phyloP scores from a whole-genome alignment of 2,888 invertebrate species.

The Scaptomyza tumidula region DNA sequence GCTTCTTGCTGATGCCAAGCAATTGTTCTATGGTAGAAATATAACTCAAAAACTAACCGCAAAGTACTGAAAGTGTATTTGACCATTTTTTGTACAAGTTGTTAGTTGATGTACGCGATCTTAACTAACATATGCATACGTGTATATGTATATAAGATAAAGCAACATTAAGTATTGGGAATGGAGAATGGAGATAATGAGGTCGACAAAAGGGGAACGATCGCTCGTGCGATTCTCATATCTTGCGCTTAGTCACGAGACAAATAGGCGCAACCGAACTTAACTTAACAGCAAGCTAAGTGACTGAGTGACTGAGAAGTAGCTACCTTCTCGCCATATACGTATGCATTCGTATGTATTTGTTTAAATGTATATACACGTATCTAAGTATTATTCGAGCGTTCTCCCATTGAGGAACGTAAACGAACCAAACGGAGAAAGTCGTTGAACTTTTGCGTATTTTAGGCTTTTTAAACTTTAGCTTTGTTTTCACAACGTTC shows the following conservation, averaged over 20 bases:
- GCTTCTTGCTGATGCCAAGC: too few relatives aligned
- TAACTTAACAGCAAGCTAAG: not conserved
- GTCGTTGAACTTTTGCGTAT: constrained; percentile 49
- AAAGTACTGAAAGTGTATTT: too few relatives aligned
- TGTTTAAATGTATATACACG: not conserved
- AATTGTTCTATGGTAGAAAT: too few relatives aligned
- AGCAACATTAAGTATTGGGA: not conserved
- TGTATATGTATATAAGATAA: not conserved
- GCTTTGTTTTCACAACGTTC: constrained; percentile 4
- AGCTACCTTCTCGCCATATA: constrained; percentile 9
- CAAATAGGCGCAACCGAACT: constrained; percentile 40
- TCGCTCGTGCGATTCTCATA: not conserved
- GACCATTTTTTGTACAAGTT: too few relatives aligned
- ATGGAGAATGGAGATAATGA: not conserved
- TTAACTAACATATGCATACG: not conserved
- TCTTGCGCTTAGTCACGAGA: constrained; percentile 43
- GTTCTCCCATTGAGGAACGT: constrained; percentile 22
- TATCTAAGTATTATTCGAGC: constrained; percentile 1
- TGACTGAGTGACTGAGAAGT: not conserved
- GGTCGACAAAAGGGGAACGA: not conserved
- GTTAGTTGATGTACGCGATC: too few relatives aligned
- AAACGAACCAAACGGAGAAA: constrained; percentile 14
- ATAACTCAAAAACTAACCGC: too few relatives aligned
- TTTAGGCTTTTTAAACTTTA: constrained; percentile 4
- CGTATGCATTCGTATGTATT: not conserved